These are phyloP conservation scores for Drosophila melanogaster DNA, from an alignment of 1,140 invertebrate species.

Conservation along the genomic window Release_6_plus_ISO1_MT NT_033777.3:23464001-23464500, in stretches of 20 bases:
- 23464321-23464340: slow-evolving; percentile 13
- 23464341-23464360: not conserved
- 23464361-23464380: slow-evolving; percentile 55
- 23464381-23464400: slow-evolving; percentile 68
- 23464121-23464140: not conserved
- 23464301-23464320: slow-evolving; percentile 54
- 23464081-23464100: not conserved
- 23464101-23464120: slow-evolving; percentile 8
- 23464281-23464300: slow-evolving; percentile 74
- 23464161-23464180: slow-evolving; percentile 70
- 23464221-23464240: slow-evolving; percentile 74
- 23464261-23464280: slow-evolving; percentile 71
- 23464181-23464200: slow-evolving; percentile 75
- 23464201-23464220: slow-evolving; percentile 82
- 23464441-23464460: slow-evolving; percentile 44
- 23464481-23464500: slow-evolving; percentile 84
- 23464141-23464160: slow-evolving; percentile 42
- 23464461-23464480: slow-evolving; percentile 84
- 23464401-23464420: slow-evolving; percentile 33
- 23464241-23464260: slow-evolving; percentile 80
- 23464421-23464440: slow-evolving; percentile 38
- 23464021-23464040: slow-evolving; percentile 82
- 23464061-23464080: not conserved
- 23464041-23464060: slow-evolving; percentile 76
- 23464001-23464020: slow-evolving; percentile 83